phyloP scores from a whole-genome alignment of 2,113 vertebrate species.

The Chlamydotis undulata region DNA sequence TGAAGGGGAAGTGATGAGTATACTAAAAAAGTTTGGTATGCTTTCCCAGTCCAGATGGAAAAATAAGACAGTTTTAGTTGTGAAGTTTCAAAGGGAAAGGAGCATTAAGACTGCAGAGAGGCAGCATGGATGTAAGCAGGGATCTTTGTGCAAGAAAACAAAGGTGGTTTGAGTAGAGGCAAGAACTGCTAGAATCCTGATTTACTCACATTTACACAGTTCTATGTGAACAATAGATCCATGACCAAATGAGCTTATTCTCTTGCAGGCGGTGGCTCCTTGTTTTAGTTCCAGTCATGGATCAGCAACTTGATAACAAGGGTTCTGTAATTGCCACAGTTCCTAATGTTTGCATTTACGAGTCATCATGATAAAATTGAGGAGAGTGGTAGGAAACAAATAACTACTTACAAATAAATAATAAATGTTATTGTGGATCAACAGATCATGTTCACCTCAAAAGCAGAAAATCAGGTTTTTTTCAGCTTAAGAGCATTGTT shows the following conservation, averaged over 20 bases:
- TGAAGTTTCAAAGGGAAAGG: neutral
- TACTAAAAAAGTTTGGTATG: conserved; percentile 4
- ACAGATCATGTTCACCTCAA: neutral
- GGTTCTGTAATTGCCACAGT: neutral
- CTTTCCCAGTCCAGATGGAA: conserved; percentile 19
- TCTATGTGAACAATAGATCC: neutral
- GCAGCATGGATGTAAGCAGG: neutral
- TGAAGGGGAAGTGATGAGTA: conserved; percentile 19
- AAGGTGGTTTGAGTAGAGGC: neutral
- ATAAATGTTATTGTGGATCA: neutral
- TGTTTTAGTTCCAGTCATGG: neutral
- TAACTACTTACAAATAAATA: neutral
- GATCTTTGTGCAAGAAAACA: neutral
- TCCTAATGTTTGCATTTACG: neutral
- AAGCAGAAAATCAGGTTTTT: neutral
- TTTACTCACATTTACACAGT: neutral
- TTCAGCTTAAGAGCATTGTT: neutral
- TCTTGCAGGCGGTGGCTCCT: neutral
- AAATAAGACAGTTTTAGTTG: neutral
- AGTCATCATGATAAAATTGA: neutral
- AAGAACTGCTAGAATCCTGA: neutral
- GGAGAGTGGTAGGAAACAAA: neutral
- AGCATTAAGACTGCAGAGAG: neutral
- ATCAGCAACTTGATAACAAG: neutral
- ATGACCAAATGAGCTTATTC: neutral